A percentile compares a stretch with the other conserved stretches of the same genome.
These are phyloP conservation scores for Macrostomum lignano DNA, from an alignment of 1,140 invertebrate species.

Conservation along the genomic window DNA sequence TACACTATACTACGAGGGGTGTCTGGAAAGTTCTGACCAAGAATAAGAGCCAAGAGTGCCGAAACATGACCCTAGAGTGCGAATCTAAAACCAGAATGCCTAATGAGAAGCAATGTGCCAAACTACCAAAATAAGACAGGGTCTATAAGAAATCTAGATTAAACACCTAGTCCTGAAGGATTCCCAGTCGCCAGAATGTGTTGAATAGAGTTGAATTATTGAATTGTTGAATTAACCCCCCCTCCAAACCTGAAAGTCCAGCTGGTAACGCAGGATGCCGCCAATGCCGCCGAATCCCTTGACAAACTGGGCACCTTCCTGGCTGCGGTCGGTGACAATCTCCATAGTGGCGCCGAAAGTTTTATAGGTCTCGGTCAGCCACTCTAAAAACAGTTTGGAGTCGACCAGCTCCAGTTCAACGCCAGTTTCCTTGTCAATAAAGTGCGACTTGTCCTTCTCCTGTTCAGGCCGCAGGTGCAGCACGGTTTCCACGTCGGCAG, in stretches of 20 bases:
- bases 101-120: too few species aligned
- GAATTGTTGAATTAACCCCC: slow-evolving; percentile 47
- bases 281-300: slow-evolving; percentile 95
- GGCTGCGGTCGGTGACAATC: slow-evolving; percentile 96
- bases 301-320: slow-evolving; percentile 96
- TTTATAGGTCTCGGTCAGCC: slow-evolving; percentile 98
- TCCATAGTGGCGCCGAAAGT: slow-evolving; percentile 80
- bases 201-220: slow-evolving; percentile 39
- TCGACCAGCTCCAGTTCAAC: slow-evolving; percentile 88
- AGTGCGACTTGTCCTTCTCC: slow-evolving; percentile 90
- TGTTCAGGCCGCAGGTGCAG: slow-evolving; percentile 79
- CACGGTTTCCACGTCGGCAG: slow-evolving; percentile 36
- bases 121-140: too few species aligned
- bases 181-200: too few species aligned
- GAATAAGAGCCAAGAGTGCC: too few species aligned
- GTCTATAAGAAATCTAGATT: too few species aligned
- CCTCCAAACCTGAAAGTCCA: slow-evolving; percentile 89
- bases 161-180: slow-evolving; percentile 62
- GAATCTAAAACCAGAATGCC: too few species aligned
- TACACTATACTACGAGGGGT: too few species aligned
- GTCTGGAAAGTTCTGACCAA: too few species aligned
- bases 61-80: too few species aligned
- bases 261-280: slow-evolving; percentile 89
- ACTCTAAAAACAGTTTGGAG: slow-evolving; percentile 76
- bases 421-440: slow-evolving; percentile 90